These are phyloP conservation scores for Ceratina australensis DNA, from an alignment of 1,140 invertebrate genomes.

Conservation along the genomic window DNA sequence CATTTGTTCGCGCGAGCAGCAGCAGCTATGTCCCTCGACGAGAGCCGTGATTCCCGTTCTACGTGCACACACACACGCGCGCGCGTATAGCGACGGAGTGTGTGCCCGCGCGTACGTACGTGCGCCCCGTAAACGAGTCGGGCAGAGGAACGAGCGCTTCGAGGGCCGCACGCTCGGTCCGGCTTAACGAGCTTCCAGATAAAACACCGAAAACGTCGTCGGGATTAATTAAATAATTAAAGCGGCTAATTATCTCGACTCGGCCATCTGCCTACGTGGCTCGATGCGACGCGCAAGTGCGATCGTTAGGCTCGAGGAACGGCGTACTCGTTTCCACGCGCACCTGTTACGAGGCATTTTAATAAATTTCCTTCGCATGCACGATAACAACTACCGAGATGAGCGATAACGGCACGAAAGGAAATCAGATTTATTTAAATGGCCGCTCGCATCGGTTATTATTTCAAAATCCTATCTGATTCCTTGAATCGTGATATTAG, in stretches of 20 bases:
- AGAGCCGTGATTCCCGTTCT: neutral
- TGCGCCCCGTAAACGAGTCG: no score
- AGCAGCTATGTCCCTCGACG: conserved; percentile 8
- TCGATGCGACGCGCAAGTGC: conserved; percentile 1
- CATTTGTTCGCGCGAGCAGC: conserved; percentile 35
- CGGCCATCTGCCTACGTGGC: conserved; percentile 32
- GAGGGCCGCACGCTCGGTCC: conserved; percentile 23
- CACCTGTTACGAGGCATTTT: no score
- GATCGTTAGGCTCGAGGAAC: conserved; percentile 27
- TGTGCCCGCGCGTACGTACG: neutral
- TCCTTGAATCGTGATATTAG: no score
- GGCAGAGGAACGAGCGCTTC: neutral
- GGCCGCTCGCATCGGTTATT: no score
- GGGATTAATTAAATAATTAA: conserved; percentile 78
- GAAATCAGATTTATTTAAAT: no score
- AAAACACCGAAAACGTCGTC: conserved; percentile 73
- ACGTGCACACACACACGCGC: neutral
- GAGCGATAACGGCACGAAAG: neutral
- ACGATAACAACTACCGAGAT: neutral
- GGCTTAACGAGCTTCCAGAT: conserved; percentile 76
- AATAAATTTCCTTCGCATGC: neutral
- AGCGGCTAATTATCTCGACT: conserved; percentile 71
- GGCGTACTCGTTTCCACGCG: no score
- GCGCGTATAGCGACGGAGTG: no score
- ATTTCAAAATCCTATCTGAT: no score